phyloP scores from a whole-genome alignment of 2,888 invertebrate species.

The Ceramica pisi region DNA sequence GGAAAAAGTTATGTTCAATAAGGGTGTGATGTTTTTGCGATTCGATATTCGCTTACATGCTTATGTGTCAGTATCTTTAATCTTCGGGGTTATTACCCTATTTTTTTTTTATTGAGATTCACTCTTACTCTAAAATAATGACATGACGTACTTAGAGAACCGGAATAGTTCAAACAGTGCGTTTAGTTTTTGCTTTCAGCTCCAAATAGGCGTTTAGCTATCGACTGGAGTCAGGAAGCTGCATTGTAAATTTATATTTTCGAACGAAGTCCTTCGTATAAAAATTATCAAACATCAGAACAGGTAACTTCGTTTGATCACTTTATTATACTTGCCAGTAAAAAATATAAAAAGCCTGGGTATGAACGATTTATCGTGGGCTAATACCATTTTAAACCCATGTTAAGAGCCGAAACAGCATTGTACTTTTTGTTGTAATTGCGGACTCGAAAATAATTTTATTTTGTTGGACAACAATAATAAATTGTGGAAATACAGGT shows the following conservation, averaged over 20 bases:
- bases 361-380: neutral
- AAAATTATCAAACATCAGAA: too few relatives aligned
- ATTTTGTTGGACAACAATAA: neutral
- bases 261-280: too few relatives aligned
- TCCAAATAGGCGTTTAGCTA: too few relatives aligned
- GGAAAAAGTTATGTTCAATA: conserved; percentile 51
- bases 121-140: too few relatives aligned
- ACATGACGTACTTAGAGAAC: too few relatives aligned
- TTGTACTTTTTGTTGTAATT: neutral
- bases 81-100: neutral
- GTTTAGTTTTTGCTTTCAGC: too few relatives aligned
- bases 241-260: too few relatives aligned
- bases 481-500: neutral
- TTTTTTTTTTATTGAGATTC: too few relatives aligned
- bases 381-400: neutral
- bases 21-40: conserved; percentile 37
- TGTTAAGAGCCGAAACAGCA: neutral
- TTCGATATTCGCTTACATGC: neutral
- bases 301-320: too few relatives aligned
- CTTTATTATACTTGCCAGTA: neutral
- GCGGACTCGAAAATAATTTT: neutral
- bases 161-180: too few relatives aligned
- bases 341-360: neutral
- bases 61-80: conserved; percentile 2
- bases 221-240: too few relatives aligned